Evolutionary conservation across 2,888 invertebrate genomes (phyloP).

Genomic region (Yponomeuta plumbellus): DNA sequence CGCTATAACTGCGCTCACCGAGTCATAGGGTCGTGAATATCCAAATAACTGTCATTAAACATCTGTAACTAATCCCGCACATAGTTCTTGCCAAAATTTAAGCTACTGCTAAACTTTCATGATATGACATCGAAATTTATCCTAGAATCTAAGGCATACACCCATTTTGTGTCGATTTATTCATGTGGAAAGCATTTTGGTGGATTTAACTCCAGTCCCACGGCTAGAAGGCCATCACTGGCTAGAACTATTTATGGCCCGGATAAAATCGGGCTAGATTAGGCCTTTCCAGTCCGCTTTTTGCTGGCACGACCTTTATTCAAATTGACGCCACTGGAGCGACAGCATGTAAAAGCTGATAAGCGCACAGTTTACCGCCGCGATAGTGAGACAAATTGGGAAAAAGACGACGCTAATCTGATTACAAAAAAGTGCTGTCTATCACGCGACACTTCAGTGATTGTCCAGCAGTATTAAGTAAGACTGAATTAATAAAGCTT

Average conservation of each 20-base stretch:
- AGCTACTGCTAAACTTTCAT: background rate
- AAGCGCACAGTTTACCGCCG: background rate
- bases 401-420: background rate
- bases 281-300: slow-evolving; percentile 10
- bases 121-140: background rate
- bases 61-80: background rate
- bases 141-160: background rate
- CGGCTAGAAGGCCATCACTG: background rate
- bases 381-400: slow-evolving; percentile 4
- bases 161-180: background rate
- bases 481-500: background rate
- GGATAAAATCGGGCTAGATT: slow-evolving; percentile 13
- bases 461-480: background rate
- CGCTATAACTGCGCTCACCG: slow-evolving; percentile 2
- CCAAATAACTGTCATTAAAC: slow-evolving; percentile 1
- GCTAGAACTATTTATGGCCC: background rate
- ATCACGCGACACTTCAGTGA: background rate
- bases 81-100: too few relatives aligned
- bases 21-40: slow-evolving; percentile 7
- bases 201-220: background rate
- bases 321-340: slow-evolving; percentile 9
- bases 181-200: background rate
- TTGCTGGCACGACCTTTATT: slow-evolving; percentile 9
- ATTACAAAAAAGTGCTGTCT: background rate
- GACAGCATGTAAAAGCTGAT: slow-evolving; percentile 13